phyloP scores from a whole-genome alignment of 2,797 vertebrate species.

The Propithecus perrieri region DNA sequence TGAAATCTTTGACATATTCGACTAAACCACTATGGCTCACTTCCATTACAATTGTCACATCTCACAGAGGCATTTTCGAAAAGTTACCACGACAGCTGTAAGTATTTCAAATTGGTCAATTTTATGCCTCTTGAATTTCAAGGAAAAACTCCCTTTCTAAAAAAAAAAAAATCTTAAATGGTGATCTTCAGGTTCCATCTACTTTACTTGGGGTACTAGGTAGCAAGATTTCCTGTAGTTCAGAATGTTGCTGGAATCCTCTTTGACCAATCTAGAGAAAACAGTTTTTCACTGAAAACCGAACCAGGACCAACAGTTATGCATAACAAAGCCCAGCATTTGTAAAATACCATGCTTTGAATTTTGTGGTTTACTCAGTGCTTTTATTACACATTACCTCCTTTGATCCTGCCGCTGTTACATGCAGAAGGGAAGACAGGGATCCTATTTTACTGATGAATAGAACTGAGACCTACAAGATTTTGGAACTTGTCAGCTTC shows the following conservation, averaged over 20 bases:
- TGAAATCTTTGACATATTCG: neutral
- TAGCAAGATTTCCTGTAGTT: neutral
- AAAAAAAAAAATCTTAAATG: neutral
- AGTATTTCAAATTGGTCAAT: constrained; percentile 11
- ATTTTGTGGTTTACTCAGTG: neutral
- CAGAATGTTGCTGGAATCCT: neutral
- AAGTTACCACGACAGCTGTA: neutral
- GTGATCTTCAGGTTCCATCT: neutral
- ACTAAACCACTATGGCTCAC: neutral
- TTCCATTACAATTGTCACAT: neutral
- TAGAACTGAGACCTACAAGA: neutral
- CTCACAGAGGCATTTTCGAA: neutral
- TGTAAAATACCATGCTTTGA: constrained; percentile 23
- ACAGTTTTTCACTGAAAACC: constrained; percentile 29
- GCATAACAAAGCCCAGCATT: neutral
- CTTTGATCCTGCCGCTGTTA: constrained; percentile 35
- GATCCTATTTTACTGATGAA: neutral
- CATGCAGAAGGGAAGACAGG: neutral
- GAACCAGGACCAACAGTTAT: neutral
- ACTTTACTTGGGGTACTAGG: neutral
- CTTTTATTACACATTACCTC: neutral
- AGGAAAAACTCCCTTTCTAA: neutral
- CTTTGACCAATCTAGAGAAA: neutral
- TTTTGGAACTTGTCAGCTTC: neutral
- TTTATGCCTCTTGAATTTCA: neutral